These are phyloP conservation scores for Sycophila sp. DNA, from an alignment of 1,140 invertebrate genomes.

Conservation along the genomic window DNA sequence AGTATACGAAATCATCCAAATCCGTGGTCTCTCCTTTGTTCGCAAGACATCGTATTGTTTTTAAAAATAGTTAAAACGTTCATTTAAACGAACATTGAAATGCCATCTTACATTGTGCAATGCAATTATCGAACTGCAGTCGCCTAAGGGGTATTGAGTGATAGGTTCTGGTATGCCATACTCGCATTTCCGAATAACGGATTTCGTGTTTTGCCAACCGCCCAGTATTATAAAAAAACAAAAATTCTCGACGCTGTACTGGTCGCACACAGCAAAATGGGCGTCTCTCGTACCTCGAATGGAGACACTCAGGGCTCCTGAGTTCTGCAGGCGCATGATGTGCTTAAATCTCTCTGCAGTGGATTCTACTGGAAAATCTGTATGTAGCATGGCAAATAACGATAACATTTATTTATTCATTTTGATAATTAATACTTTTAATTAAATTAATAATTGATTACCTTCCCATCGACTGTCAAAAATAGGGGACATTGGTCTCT, in stretches of 20 bases:
- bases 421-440: too few species aligned
- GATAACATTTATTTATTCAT: too few species aligned
- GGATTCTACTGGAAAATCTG: constrained; percentile 12
- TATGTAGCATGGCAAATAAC: too few species aligned
- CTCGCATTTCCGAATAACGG: constrained; percentile 17
- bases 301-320: neutral
- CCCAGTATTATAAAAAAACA: constrained; percentile 19
- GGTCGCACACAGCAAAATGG: constrained; percentile 20
- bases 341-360: neutral
- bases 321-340: neutral
- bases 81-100: neutral
- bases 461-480: constrained; percentile 33
- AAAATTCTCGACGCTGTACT: neutral
- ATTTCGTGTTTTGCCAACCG: constrained; percentile 22
- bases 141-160: neutral
- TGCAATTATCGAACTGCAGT: neutral
- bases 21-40: too few species aligned
- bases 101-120: neutral
- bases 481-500: constrained; percentile 21
- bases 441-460: neutral
- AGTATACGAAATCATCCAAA: too few species aligned
- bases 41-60: too few species aligned
- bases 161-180: constrained; percentile 11
- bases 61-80: neutral
- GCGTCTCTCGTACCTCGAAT: constrained; percentile 10